Percentiles rank a stretch among this genome's conserved stretches.
Evolutionary conservation across 2,888 invertebrate genomes (phyloP).

Genomic region (Nephrotoma flavescens): DNA sequence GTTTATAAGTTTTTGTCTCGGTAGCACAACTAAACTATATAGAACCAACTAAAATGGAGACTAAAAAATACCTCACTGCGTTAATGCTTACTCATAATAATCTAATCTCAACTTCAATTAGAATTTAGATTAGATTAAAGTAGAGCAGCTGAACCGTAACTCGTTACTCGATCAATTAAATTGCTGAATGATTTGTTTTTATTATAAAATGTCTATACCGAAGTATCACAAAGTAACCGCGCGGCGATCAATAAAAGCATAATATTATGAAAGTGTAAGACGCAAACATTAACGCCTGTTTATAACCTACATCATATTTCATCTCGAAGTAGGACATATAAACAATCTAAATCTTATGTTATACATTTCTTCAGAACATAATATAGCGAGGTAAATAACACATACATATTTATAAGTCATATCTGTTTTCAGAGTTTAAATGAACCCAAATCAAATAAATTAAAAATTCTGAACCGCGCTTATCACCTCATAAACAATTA

Average conservation of each 20-base stretch:
- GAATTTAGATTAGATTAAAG: neutral
- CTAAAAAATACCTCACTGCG: neutral
- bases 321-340: neutral
- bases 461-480: neutral
- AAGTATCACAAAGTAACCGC: neutral
- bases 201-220: neutral
- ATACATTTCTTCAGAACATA: neutral
- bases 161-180: neutral
- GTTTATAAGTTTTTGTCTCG: no score
- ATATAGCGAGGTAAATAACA: neutral
- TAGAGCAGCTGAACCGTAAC: neutral
- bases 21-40: neutral
- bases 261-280: no score
- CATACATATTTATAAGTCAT: neutral
- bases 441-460: neutral
- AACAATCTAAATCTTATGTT: neutral
- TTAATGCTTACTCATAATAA: neutral
- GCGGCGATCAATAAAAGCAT: neutral
- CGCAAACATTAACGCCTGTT: neutral
- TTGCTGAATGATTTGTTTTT: neutral
- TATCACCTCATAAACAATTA: neutral
- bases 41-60: neutral
- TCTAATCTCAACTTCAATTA: neutral
- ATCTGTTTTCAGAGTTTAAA: neutral
- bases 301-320: neutral